Percentiles rank a stretch among this genome's conserved stretches.
Evolutionary conservation across 2,113 vertebrate species (phyloP).

Genomic region (Ceyx margarethae): DNA sequence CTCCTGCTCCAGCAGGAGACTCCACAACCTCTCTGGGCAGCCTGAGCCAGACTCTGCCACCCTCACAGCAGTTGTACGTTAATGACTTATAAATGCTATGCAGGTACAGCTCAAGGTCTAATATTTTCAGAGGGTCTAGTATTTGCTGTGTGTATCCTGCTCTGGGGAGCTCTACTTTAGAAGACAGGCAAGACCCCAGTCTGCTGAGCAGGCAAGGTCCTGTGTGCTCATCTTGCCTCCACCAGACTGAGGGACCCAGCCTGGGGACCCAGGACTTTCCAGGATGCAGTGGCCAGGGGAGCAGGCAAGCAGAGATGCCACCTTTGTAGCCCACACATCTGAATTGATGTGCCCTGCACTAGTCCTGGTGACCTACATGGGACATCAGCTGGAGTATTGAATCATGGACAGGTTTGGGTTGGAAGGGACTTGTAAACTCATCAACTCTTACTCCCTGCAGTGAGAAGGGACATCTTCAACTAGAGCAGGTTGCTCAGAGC

Average conservation of each 20-base stretch:
- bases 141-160: background rate
- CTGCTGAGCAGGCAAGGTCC: rapidly evolving
- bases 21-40: too few relatives aligned
- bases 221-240: too few relatives aligned
- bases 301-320: background rate
- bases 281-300: background rate
- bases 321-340: rapidly evolving
- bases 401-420: background rate
- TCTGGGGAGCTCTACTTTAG: background rate
- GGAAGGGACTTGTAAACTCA: background rate
- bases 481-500: background rate
- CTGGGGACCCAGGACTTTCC: background rate
- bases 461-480: background rate
- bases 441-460: background rate
- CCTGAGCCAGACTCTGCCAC: too few relatives aligned
- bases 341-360: rapidly evolving
- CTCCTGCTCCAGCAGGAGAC: too few relatives aligned
- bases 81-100: background rate
- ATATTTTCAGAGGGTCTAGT: background rate
- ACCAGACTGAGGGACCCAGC: background rate
- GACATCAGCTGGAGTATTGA: background rate
- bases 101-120: background rate
- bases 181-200: background rate
- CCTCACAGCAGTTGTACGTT: background rate
- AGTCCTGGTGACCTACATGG: background rate